A percentile compares a stretch with the other conserved stretches of the same genome.
Evolutionary conservation across 2,888 invertebrate genomes (phyloP).

Genomic region (Terebella lapidaria): DNA sequence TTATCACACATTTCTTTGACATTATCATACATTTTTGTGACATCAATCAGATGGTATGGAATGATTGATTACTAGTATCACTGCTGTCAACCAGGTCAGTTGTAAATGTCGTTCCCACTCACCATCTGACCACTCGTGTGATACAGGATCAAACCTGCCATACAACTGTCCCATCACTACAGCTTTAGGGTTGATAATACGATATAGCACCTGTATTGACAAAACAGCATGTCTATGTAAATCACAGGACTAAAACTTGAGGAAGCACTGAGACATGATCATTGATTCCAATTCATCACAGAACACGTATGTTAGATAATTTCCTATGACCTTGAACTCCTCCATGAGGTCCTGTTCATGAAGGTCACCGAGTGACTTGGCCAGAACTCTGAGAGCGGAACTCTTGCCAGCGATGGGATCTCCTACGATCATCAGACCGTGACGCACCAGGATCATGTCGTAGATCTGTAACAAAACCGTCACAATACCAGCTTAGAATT

Average conservation of each 20-base stretch:
- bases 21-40: too few species aligned
- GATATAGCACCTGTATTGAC: constrained; percentile 32
- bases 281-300: neutral
- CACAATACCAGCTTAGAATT: neutral
- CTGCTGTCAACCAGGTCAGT: too few species aligned
- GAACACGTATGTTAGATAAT: neutral
- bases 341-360: constrained; percentile 40
- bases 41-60: too few species aligned
- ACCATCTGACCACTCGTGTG: constrained; percentile 54
- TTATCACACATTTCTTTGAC: too few species aligned
- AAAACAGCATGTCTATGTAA: neutral
- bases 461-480: constrained; percentile 46
- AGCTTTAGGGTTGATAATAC: constrained; percentile 52
- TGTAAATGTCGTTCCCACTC: too few species aligned
- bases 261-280: too few species aligned
- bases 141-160: constrained; percentile 52
- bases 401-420: constrained; percentile 52
- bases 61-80: too few species aligned
- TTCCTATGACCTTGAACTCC: constrained; percentile 27
- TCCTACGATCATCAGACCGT: constrained; percentile 53
- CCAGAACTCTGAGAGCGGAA: constrained; percentile 40
- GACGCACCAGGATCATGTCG: constrained; percentile 52
- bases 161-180: constrained; percentile 52
- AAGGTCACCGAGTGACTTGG: constrained; percentile 38
- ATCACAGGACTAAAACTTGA: neutral